These are phyloP conservation scores for Burhinus bistriatus DNA, from an alignment of 2,113 vertebrate genomes.

Conservation along the genomic window DNA sequence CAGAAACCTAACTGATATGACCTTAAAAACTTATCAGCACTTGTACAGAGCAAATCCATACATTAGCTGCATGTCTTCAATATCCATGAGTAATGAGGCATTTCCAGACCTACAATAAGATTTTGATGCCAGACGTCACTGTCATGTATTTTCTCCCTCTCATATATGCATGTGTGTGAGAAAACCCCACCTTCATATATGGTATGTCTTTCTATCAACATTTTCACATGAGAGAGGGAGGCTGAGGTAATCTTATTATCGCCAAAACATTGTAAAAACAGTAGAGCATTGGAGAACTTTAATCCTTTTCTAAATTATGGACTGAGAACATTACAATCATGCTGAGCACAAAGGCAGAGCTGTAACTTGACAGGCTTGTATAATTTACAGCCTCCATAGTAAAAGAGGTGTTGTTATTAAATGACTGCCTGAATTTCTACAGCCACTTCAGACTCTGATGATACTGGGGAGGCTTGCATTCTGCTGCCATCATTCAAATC, in stretches of 20 bases:
- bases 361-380: slow-evolving; percentile 64
- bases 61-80: background rate
- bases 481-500: slow-evolving; percentile 35
- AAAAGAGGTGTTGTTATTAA: slow-evolving; percentile 58
- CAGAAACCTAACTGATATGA: background rate
- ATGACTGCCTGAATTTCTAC: slow-evolving; percentile 51
- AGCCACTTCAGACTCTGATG: slow-evolving; percentile 29
- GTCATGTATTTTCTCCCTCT: slow-evolving; percentile 16
- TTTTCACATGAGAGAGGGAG: slow-evolving; percentile 45
- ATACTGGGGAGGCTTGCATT: slow-evolving; percentile 35
- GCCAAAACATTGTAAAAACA: slow-evolving; percentile 56
- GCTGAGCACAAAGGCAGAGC: slow-evolving; percentile 77
- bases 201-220: slow-evolving; percentile 5
- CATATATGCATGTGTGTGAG: slow-evolving; percentile 43
- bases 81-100: slow-evolving; percentile 13
- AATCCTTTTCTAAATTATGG: slow-evolving; percentile 77
- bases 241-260: slow-evolving; percentile 62
- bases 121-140: background rate
- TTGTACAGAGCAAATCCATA: background rate
- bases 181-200: slow-evolving; percentile 50
- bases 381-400: slow-evolving; percentile 52
- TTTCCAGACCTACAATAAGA: background rate
- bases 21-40: background rate
- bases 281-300: slow-evolving; percentile 54
- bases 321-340: slow-evolving; percentile 81